Conservation (phyloP, 2,797 vertebrate genomes). For the Channallabes apus region DNA sequence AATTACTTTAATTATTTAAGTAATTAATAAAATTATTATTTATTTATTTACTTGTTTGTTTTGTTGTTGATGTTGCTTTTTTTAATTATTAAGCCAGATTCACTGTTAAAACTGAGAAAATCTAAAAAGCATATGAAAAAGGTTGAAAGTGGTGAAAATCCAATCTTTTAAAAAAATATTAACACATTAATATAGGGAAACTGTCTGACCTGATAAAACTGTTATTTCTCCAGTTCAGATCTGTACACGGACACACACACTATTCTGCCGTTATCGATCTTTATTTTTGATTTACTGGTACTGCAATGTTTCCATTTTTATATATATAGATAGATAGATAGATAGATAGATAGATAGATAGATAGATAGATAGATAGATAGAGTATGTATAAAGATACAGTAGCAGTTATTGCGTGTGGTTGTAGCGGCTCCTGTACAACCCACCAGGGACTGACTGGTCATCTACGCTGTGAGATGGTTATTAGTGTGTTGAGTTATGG, state of each 20-base stretch:
- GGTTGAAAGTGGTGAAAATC: not conserved
- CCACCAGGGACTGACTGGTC: slow-evolving; percentile 30
- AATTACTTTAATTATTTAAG: no score
- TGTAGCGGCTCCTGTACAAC: slow-evolving; percentile 1
- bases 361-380: no score
- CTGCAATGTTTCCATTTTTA: not conserved
- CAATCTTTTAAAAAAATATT: not conserved
- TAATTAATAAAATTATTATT: not conserved
- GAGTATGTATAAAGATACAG: not conserved
- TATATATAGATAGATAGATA: no score
- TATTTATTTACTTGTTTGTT: not conserved
- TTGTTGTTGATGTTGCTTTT: not conserved
- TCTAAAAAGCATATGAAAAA: not conserved
- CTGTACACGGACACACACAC: not conserved
- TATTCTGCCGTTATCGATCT: not conserved
- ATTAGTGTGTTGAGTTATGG: slow-evolving; percentile 65
- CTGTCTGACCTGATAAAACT: not conserved
- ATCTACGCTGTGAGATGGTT: slow-evolving; percentile 43
- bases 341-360: no score
- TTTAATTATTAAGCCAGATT: not conserved
- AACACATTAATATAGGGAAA: not conserved
- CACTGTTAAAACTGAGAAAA: not conserved
- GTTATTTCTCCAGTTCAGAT: not conserved
- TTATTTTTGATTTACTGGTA: not conserved
- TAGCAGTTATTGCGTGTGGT: not conserved